These are phyloP conservation scores for Saccopteryx leptura DNA, from an alignment of 2,113 vertebrate species.

Conservation along the genomic window DNA sequence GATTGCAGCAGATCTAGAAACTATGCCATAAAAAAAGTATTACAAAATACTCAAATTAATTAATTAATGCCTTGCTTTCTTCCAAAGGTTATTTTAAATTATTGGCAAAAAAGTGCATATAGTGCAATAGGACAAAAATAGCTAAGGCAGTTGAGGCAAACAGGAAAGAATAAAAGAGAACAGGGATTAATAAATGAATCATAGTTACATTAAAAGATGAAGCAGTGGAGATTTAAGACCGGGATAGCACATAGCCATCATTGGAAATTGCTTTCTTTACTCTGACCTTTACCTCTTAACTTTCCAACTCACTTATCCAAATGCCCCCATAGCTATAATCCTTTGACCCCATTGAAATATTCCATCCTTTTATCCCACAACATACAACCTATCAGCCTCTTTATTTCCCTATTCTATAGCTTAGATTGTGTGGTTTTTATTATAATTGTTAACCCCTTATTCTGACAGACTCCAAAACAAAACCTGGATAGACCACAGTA, in stretches of 20 bases:
- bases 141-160: conserved; percentile 6
- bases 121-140: conserved; percentile 52
- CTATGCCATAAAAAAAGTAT: conserved; percentile 7
- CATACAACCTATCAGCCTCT: neutral
- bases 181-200: conserved; percentile 31
- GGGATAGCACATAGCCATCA: neutral
- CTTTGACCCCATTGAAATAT: neutral
- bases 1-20: conserved; percentile 2
- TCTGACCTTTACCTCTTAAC: conserved; percentile 5
- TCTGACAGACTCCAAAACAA: conserved; percentile 28
- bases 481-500: neutral
- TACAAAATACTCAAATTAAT: conserved; percentile 67
- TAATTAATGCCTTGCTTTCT: conserved; percentile 52
- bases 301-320: neutral
- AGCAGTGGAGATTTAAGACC: neutral
- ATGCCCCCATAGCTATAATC: neutral
- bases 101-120: conserved; percentile 46
- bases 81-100: conserved; percentile 55
- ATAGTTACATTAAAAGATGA: neutral
- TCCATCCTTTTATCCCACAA: neutral
- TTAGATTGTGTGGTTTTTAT: conserved; percentile 24
- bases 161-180: conserved; percentile 63
- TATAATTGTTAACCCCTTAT: neutral
- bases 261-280: conserved; percentile 36
- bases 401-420: neutral